Conservation (phyloP, 2,113 vertebrate species). For the Microcebus lehilahytsara region DNA sequence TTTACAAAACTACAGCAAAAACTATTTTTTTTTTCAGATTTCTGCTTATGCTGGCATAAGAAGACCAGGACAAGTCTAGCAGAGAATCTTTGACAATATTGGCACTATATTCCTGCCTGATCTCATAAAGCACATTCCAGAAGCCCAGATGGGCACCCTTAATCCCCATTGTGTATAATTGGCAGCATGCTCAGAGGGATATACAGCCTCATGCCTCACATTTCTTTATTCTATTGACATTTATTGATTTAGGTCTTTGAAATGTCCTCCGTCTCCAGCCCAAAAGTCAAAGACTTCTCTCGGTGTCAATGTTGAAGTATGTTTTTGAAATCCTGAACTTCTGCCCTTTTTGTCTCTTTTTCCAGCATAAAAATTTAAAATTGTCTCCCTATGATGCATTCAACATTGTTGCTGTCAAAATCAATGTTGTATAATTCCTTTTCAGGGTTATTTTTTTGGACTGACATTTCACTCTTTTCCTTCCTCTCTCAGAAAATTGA, state of each 20-base stretch:
- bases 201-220: background rate
- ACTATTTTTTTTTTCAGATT: background rate
- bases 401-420: slow-evolving; percentile 34
- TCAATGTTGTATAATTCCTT: slow-evolving; percentile 3
- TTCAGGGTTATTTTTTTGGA: slow-evolving; percentile 29
- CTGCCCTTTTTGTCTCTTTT: background rate
- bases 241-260: slow-evolving; percentile 2
- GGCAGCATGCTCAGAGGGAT: background rate
- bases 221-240: slow-evolving; percentile 24
- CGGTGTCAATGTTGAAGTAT: background rate
- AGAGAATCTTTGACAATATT: background rate
- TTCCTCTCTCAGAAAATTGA: slow-evolving; percentile 16
- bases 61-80: background rate
- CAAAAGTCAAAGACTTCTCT: background rate
- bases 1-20: background rate
- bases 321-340: background rate
- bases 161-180: background rate
- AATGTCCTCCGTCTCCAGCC: background rate
- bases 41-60: background rate
- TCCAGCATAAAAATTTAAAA: background rate
- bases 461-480: slow-evolving; percentile 1
- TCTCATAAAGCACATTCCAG: background rate
- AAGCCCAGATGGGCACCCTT: background rate
- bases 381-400: background rate
- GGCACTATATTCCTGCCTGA: background rate